Evolutionary conservation across 2,888 invertebrate species (phyloP).

Genomic region (Thecophora atra): DNA sequence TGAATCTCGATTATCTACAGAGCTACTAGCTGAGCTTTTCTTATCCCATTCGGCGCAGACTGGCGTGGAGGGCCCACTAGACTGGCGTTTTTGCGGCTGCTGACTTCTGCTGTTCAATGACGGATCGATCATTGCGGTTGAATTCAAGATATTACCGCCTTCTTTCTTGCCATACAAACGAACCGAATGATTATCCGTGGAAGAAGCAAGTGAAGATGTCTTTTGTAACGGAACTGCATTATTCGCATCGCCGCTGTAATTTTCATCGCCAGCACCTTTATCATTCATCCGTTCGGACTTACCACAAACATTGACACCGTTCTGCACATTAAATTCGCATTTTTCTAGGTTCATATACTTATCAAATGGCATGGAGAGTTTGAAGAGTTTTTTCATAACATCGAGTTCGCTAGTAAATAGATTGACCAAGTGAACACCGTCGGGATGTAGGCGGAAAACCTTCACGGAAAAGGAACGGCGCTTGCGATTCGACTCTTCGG

Average conservation of each 20-base stretch:
- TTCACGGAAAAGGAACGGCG: slow-evolving; percentile 63
- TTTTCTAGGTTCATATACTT: slow-evolving; percentile 63
- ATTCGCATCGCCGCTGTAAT: slow-evolving; percentile 37
- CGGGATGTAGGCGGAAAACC: slow-evolving; percentile 66
- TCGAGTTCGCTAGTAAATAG: slow-evolving; percentile 67
- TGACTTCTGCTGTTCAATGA: slow-evolving; percentile 8
- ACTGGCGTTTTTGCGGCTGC: slow-evolving; percentile 21
- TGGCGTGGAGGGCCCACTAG: slow-evolving; percentile 16
- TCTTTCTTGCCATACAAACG: slow-evolving; percentile 43
- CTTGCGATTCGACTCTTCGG: slow-evolving; percentile 68
- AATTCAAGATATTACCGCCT: slow-evolving; percentile 49
- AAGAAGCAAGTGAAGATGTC: slow-evolving; percentile 48
- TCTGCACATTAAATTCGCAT: slow-evolving; percentile 56
- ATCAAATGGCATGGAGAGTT: slow-evolving; percentile 64
- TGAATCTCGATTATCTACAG: slow-evolving; percentile 56
- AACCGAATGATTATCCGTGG: slow-evolving; percentile 42
- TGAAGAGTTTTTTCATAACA: slow-evolving; percentile 69
- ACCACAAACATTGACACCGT: slow-evolving; percentile 44
- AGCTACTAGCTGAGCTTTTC: slow-evolving; percentile 57
- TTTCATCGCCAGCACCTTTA: neutral
- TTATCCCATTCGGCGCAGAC: slow-evolving; percentile 59
- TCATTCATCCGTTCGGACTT: slow-evolving; percentile 27
- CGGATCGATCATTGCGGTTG: slow-evolving; percentile 51
- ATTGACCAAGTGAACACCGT: slow-evolving; percentile 61
- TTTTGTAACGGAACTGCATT: no score